phyloP scores from a whole-genome alignment of 2,888 invertebrate species.

The Drosophila neotestacea region DNA sequence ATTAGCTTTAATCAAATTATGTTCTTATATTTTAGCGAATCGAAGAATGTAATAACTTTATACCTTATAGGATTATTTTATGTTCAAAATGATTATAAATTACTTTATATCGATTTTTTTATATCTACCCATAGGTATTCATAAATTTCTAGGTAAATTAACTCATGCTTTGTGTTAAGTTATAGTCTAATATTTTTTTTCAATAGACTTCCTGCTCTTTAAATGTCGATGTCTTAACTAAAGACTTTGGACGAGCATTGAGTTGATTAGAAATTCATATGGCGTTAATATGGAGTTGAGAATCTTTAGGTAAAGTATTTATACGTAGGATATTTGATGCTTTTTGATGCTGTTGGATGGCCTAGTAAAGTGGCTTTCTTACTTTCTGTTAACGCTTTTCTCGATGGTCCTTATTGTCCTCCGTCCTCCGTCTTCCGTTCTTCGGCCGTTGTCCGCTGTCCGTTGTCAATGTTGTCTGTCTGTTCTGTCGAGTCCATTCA shows the following conservation, averaged over 20 bases:
- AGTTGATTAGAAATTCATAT: background rate
- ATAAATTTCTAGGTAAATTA: too few species aligned
- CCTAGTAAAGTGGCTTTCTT: slow-evolving; percentile 23
- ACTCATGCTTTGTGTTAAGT: too few species aligned
- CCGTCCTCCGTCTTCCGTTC: background rate
- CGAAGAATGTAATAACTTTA: too few species aligned
- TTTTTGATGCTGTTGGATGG: slow-evolving; percentile 1
- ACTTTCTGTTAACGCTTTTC: slow-evolving; percentile 2
- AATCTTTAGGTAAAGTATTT: slow-evolving; percentile 3
- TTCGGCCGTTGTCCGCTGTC: background rate
- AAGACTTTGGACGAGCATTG: background rate
- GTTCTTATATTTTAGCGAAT: too few species aligned
- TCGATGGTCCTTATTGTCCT: background rate
- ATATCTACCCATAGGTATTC: too few species aligned
- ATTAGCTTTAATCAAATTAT: too few species aligned
- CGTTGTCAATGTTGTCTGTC: slow-evolving; percentile 1
- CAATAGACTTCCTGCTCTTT: background rate
- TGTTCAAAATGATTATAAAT: too few species aligned
- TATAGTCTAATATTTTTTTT: too few species aligned
- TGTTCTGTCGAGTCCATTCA: slow-evolving; percentile 40
- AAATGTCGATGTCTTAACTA: background rate
- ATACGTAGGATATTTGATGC: slow-evolving; percentile 2
- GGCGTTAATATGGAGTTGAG: background rate
- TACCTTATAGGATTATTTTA: too few species aligned
- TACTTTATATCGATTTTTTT: too few species aligned